These are phyloP conservation scores for Hypomecis atomaria DNA, from an alignment of 2,888 invertebrate genomes.

Conservation along the genomic window DNA sequence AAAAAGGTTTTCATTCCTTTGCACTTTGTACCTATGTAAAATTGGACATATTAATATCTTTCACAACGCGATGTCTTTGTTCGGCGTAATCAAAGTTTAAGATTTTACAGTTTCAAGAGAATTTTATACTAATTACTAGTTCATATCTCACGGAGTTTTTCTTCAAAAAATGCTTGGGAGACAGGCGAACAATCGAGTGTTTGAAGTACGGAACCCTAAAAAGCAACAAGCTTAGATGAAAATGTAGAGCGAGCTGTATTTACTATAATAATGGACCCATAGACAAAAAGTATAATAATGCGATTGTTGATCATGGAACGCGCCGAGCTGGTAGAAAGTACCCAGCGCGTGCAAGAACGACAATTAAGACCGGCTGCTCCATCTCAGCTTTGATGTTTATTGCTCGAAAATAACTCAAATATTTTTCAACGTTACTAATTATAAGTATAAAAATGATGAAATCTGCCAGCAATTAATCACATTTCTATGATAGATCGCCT, in stretches of 20 bases:
- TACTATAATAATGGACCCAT: slow-evolving; percentile 63
- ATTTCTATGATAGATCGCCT: too few relatives aligned
- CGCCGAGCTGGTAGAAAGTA: slow-evolving; percentile 73
- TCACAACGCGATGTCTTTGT: too few relatives aligned
- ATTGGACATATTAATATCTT: too few relatives aligned
- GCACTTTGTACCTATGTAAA: too few relatives aligned
- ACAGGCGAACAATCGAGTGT: too few relatives aligned
- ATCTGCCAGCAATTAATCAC: not conserved
- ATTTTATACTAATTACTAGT: too few relatives aligned
- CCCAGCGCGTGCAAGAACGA: slow-evolving; percentile 68
- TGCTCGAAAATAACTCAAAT: slow-evolving; percentile 35
- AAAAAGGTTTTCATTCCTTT: too few relatives aligned
- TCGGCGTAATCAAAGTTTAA: too few relatives aligned
- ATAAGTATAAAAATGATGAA: not conserved
- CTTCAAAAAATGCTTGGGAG: too few relatives aligned
- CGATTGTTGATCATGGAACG: slow-evolving; percentile 70
- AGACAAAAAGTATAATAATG: slow-evolving; percentile 70
- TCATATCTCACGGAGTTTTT: too few relatives aligned
- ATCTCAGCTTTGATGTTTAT: slow-evolving; percentile 42
- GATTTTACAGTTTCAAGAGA: too few relatives aligned
- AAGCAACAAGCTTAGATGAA: slow-evolving; percentile 29
- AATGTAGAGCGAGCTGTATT: slow-evolving; percentile 41
- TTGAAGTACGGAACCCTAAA: slow-evolving; percentile 3
- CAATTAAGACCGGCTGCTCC: slow-evolving; percentile 67
- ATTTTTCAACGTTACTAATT: slow-evolving; percentile 13